A percentile compares a stretch with the other conserved stretches of the same genome.
phyloP scores from a whole-genome alignment of 2,888 invertebrate genomes.

The Drosophila nr. medialis region DNA sequence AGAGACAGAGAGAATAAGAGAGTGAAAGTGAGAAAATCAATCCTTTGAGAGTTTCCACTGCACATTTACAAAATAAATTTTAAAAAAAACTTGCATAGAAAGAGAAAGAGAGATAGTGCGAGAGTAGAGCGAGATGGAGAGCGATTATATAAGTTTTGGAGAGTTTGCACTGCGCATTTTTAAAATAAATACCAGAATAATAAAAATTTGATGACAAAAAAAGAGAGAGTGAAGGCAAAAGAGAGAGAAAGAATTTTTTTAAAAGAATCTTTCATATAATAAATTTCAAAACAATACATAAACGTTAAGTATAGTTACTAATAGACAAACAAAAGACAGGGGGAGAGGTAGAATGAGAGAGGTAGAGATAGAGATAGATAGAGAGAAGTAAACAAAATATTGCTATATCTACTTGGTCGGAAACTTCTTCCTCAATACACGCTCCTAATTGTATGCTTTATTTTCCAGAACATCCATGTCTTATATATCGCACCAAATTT shows the following conservation, averaged over 20 bases:
- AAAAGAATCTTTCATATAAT: too few species aligned
- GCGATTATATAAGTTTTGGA: too few species aligned
- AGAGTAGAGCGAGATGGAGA: background rate
- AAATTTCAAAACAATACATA: too few species aligned
- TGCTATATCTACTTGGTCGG: background rate
- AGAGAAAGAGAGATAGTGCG: background rate
- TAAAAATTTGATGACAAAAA: too few species aligned
- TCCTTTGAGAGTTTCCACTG: background rate
- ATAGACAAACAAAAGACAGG: too few species aligned
- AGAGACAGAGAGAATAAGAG: background rate
- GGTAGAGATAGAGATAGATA: too few species aligned
- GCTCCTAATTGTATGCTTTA: background rate
- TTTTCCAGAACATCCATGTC: constrained; percentile 89
- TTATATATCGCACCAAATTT: constrained; percentile 94
- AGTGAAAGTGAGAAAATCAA: background rate
- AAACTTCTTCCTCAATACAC: background rate
- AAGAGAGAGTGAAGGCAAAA: too few species aligned
- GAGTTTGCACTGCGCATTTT: too few species aligned
- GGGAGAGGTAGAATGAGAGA: too few species aligned
- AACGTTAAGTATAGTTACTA: too few species aligned
- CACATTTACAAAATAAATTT: background rate
- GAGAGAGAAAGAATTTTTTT: too few species aligned
- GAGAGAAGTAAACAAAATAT: background rate
- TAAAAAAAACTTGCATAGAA: background rate
- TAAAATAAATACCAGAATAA: too few species aligned